Conservation (phyloP, 2,888 invertebrate species). For the Aleiodes alternator region DNA sequence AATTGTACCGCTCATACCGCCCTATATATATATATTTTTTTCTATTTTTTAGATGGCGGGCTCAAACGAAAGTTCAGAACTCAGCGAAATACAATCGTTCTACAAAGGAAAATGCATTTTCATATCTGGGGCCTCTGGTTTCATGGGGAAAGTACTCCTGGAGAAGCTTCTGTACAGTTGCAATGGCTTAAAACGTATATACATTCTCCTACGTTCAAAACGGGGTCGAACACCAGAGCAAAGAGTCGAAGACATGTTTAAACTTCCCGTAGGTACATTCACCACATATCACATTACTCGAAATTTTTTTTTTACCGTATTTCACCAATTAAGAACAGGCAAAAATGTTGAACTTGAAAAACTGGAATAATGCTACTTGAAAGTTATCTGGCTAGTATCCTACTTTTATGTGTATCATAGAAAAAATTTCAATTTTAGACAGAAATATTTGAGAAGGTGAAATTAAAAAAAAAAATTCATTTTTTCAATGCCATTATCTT, state of each 20-base stretch:
- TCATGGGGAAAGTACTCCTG: constrained; percentile 75
- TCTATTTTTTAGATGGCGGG: constrained; percentile 47
- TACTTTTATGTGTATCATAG: too few relatives aligned
- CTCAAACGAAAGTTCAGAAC: constrained; percentile 43
- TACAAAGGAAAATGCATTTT: constrained; percentile 72
- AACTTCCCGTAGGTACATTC: constrained; percentile 65
- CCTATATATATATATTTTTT: too few relatives aligned
- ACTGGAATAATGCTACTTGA: neutral
- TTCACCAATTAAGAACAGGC: neutral
- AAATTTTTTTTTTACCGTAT: too few relatives aligned
- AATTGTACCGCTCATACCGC: too few relatives aligned
- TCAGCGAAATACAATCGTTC: constrained; percentile 64
- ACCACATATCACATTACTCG: neutral
- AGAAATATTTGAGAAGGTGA: too few relatives aligned
- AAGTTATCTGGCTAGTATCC: too few relatives aligned
- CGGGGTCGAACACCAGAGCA: constrained; percentile 70
- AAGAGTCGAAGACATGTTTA: constrained; percentile 72
- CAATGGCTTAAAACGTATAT: constrained; percentile 72
- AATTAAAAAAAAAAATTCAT: too few relatives aligned
- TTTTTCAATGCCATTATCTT: too few relatives aligned
- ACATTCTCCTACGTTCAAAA: constrained; percentile 72
- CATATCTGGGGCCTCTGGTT: constrained; percentile 74
- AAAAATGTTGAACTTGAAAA: neutral
- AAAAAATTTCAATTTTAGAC: too few relatives aligned
- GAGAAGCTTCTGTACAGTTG: constrained; percentile 74